These are phyloP conservation scores for Apaloderma vittatum DNA, from an alignment of 2,113 vertebrate species.

Conservation along the genomic window DNA sequence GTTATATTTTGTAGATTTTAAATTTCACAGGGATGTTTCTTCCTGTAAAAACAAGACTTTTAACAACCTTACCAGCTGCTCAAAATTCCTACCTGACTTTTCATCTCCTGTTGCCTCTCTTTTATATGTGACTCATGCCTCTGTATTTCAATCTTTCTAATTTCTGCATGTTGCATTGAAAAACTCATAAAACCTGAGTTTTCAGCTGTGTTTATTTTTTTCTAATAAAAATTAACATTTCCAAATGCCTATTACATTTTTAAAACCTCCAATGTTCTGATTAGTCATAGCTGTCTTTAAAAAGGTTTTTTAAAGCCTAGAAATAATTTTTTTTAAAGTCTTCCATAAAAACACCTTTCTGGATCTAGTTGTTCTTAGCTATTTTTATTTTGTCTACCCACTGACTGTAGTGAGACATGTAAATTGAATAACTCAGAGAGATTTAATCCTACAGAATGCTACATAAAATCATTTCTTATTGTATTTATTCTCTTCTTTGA, in stretches of 20 bases:
- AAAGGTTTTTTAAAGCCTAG: neutral
- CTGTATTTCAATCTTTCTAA: neutral
- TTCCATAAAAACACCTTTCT: neutral
- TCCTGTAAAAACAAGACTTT: neutral
- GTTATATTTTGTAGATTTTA: neutral
- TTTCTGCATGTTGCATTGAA: neutral
- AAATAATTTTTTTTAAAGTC: neutral
- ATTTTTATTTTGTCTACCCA: neutral
- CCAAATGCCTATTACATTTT: neutral
- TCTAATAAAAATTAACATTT: neutral
- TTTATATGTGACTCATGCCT: neutral
- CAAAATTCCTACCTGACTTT: neutral
- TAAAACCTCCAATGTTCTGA: neutral
- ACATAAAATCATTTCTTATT: neutral
- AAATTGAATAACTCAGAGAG: neutral
- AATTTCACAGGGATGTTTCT: neutral
- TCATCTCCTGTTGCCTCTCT: neutral
- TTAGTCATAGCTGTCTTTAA: neutral
- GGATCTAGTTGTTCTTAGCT: neutral
- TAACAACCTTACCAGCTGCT: conserved; percentile 8
- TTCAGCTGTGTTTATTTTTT: neutral
- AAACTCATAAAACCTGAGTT: neutral
- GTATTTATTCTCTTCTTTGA: neutral
- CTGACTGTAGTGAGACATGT: neutral
- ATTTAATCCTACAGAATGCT: neutral